Evolutionary conservation across 2,113 vertebrate genomes (phyloP).

Genomic region (Lasiurus cinereus): DNA sequence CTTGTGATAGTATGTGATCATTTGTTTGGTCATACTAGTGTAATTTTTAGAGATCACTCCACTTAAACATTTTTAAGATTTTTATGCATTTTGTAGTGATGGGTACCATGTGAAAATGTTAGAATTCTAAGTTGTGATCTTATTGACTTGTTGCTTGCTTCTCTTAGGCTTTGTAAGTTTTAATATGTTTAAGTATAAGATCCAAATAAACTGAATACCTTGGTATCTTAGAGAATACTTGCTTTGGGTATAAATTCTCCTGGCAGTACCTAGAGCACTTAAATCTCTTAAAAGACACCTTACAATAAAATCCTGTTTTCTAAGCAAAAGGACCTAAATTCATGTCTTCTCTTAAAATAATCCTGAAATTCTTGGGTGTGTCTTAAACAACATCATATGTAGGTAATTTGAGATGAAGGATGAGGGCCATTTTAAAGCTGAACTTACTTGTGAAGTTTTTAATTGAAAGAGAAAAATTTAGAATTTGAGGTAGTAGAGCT

Average conservation of each 20-base stretch:
- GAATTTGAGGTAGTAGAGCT: not conserved
- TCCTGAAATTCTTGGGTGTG: constrained; percentile 12
- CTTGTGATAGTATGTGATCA: not conserved
- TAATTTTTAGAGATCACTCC: constrained; percentile 58
- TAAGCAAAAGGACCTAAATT: not conserved
- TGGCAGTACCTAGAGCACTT: constrained; percentile 49
- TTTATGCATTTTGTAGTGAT: constrained; percentile 43
- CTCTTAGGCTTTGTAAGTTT: constrained; percentile 65
- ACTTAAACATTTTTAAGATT: not conserved
- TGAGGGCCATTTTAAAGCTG: constrained; percentile 31
- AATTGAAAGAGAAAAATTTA: not conserved
- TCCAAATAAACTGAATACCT: constrained; percentile 54
- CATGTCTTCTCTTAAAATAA: constrained; percentile 2
- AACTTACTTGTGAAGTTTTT: constrained; percentile 26
- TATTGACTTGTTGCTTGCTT: constrained; percentile 59
- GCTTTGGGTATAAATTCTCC: constrained; percentile 67
- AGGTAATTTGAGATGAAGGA: not conserved
- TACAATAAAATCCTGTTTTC: constrained; percentile 11
- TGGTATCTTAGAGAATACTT: constrained; percentile 47
- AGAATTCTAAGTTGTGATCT: constrained; percentile 63
- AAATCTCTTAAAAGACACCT: constrained; percentile 36
- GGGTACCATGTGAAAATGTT: constrained; percentile 43
- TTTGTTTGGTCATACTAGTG: not conserved
- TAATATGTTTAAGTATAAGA: constrained; percentile 26
- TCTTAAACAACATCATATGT: not conserved